Evolutionary conservation across 2,888 invertebrate species (phyloP).

Genomic region (Cephus runcator): DNA sequence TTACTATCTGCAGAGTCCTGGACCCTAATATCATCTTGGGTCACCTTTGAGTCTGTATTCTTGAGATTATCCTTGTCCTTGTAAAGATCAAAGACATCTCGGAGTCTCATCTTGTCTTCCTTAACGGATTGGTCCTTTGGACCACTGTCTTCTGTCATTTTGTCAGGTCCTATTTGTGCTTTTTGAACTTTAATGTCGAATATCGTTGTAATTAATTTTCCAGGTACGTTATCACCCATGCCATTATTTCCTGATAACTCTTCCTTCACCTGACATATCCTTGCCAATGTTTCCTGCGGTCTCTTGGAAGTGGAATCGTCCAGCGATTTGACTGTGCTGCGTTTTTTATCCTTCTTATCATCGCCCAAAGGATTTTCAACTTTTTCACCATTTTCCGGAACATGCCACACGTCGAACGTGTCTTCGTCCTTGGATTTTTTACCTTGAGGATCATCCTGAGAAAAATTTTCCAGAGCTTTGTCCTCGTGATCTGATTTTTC

Average conservation of each 20-base stretch:
- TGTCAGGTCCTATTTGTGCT: background rate
- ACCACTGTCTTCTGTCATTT: background rate
- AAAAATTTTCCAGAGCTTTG: background rate
- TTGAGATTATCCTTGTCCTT: background rate
- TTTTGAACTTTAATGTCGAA: background rate
- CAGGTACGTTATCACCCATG: background rate
- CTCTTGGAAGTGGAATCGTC: background rate
- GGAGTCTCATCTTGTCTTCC: background rate
- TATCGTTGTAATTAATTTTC: background rate
- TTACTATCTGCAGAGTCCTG: background rate
- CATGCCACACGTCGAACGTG: background rate
- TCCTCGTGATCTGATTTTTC: background rate
- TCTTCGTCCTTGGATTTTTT: background rate
- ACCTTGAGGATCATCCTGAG: background rate
- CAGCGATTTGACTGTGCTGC: background rate
- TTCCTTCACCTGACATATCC: background rate
- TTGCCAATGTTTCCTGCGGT: background rate
- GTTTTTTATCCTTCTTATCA: background rate
- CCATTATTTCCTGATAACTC: background rate
- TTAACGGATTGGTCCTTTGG: background rate
- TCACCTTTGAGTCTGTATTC: background rate
- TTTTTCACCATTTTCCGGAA: background rate
- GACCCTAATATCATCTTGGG: background rate
- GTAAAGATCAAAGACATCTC: background rate
- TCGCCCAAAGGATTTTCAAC: background rate